A percentile compares a stretch with the other conserved stretches of the same genome.
phyloP scores from a whole-genome alignment of 2,797 vertebrate species.

The Muraenolepis orangiensis region DNA sequence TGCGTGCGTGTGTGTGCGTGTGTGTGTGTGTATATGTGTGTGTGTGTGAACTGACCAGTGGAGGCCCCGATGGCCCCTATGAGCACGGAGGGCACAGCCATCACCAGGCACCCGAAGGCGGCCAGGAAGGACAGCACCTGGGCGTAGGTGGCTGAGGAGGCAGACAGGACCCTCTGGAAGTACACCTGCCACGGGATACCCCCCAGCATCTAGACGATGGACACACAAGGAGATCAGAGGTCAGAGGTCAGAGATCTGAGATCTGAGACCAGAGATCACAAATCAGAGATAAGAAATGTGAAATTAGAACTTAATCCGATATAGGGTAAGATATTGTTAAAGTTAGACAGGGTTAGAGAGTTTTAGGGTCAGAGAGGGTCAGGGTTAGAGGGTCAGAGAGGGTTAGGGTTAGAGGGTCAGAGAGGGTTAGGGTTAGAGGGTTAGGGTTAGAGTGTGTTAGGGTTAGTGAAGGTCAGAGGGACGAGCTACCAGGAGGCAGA shows the following conservation, averaged over 20 bases:
- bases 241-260: too few relatives aligned
- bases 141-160: conserved; percentile 93
- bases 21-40: conserved; percentile 12
- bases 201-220: conserved; percentile 67
- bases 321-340: too few relatives aligned
- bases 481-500: conserved; percentile 86
- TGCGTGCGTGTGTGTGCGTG: neutral
- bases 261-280: too few relatives aligned
- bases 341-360: too few relatives aligned
- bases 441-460: neutral
- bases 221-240: too few relatives aligned
- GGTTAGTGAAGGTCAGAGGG: neutral
- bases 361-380: too few relatives aligned
- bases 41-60: conserved; percentile 86
- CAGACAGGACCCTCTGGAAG: conserved; percentile 95
- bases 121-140: conserved; percentile 95
- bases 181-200: conserved; percentile 98
- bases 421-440: too few relatives aligned
- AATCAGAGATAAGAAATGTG: too few relatives aligned
- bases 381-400: too few relatives aligned
- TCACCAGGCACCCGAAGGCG: conserved; percentile 91
- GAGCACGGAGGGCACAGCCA: conserved; percentile 91
- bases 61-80: conserved; percentile 96
- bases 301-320: too few relatives aligned
- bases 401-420: too few relatives aligned